Evolutionary conservation across 2,888 invertebrate species (phyloP).

Genomic region (Atrina japonica): DNA sequence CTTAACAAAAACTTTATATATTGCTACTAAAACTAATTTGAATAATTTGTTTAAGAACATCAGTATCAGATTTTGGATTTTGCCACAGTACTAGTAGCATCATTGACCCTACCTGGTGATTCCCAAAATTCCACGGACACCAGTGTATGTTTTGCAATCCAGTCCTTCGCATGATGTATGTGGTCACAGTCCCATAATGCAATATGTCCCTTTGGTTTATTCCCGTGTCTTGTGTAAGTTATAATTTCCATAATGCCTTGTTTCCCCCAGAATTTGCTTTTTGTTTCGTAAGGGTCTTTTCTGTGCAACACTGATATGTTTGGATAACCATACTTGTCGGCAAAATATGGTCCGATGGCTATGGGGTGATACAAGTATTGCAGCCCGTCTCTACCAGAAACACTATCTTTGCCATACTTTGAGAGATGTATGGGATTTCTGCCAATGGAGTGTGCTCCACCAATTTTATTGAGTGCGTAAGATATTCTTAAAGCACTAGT

Average conservation of each 20-base stretch:
- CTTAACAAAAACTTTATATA: neutral
- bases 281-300: slow-evolving; percentile 68
- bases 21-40: neutral
- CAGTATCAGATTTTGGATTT: too few relatives aligned
- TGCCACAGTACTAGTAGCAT: too few relatives aligned
- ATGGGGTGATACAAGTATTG: slow-evolving; percentile 77
- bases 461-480: slow-evolving; percentile 72
- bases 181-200: slow-evolving; percentile 78
- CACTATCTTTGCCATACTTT: slow-evolving; percentile 73
- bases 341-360: slow-evolving; percentile 77
- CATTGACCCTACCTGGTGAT: slow-evolving; percentile 69
- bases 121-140: slow-evolving; percentile 80
- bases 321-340: slow-evolving; percentile 77
- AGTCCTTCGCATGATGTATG: slow-evolving; percentile 75
- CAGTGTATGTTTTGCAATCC: slow-evolving; percentile 72
- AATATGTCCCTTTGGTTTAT: slow-evolving; percentile 75
- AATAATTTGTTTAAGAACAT: too few relatives aligned
- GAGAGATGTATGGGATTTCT: slow-evolving; percentile 69
- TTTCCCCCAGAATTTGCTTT: slow-evolving; percentile 72
- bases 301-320: slow-evolving; percentile 70
- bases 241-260: slow-evolving; percentile 77
- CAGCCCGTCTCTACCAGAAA: slow-evolving; percentile 66
- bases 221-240: slow-evolving; percentile 73
- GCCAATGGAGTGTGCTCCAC: slow-evolving; percentile 74
- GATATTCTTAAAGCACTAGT: slow-evolving; percentile 77